A percentile compares a stretch with the other conserved stretches of the same genome.
These are phyloP conservation scores for Engystomops pustulosus DNA, from an alignment of 2,113 vertebrate genomes.

Conservation along the genomic window DNA sequence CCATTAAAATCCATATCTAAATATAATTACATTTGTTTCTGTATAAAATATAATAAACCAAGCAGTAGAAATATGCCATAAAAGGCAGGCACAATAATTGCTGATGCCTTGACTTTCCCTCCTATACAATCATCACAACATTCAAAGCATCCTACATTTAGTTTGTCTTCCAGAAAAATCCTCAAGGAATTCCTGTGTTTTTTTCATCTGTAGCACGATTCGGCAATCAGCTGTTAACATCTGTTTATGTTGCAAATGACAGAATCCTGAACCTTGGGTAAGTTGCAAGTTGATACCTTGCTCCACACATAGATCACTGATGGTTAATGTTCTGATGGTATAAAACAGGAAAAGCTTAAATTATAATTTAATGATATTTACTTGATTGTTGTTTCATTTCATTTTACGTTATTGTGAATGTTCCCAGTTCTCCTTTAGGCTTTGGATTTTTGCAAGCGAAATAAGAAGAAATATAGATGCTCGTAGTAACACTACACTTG, in stretches of 20 bases:
- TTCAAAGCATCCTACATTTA: constrained; percentile 16
- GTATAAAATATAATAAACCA: neutral
- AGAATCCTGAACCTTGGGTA: constrained; percentile 50
- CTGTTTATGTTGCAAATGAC: constrained; percentile 33
- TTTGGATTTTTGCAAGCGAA: no score
- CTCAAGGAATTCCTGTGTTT: neutral
- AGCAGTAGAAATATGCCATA: neutral
- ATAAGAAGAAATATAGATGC: no score
- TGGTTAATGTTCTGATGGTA: constrained; percentile 29
- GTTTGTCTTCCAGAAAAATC: constrained; percentile 46
- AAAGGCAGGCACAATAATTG: neutral
- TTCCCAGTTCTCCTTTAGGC: no score
- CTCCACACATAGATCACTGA: constrained; percentile 17
- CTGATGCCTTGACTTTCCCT: no score
- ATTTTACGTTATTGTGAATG: no score
- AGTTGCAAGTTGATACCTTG: constrained; percentile 39
- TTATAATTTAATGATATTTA: neutral
- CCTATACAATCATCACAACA: neutral
- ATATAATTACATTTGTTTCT: no score
- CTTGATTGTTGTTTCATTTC: neutral
- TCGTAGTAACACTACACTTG: neutral
- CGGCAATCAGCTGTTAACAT: constrained; percentile 26
- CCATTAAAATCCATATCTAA: no score
- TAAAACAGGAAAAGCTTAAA: neutral
- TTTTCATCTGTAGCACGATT: constrained; percentile 27